phyloP scores from a whole-genome alignment of 2,797 vertebrate genomes.

The Notoglanidium macrostoma region DNA sequence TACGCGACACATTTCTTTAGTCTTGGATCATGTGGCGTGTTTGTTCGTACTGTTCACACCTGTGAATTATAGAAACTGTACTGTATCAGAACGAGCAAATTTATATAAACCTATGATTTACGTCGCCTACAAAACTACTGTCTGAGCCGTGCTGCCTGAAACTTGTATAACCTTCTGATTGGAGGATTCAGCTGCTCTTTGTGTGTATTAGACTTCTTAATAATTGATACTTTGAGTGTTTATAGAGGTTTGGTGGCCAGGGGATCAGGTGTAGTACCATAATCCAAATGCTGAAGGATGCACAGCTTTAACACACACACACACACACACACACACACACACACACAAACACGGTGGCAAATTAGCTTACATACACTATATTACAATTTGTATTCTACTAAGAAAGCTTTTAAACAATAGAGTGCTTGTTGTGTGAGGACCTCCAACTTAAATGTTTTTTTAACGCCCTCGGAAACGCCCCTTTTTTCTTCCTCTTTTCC shows the following conservation, averaged over 20 bases:
- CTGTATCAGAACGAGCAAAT: neutral
- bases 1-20: neutral
- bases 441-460: too few species aligned
- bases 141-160: neutral
- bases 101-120: neutral
- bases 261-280: neutral
- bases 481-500: too few species aligned
- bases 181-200: neutral
- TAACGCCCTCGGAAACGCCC: too few species aligned
- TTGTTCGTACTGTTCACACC: neutral
- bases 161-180: neutral
- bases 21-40: neutral
- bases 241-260: neutral
- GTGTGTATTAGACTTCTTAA: neutral
- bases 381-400: neutral
- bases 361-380: neutral
- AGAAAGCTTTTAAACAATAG: neutral
- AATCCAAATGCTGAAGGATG: neutral
- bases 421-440: neutral
- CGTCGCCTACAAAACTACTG: neutral
- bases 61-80: neutral
- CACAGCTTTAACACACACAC: neutral
- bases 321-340: neutral
- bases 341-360: neutral
- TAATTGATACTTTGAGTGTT: conserved; percentile 2